Conservation (phyloP, 2,113 vertebrate genomes). For the Pyrgilauda ruficollis region DNA sequence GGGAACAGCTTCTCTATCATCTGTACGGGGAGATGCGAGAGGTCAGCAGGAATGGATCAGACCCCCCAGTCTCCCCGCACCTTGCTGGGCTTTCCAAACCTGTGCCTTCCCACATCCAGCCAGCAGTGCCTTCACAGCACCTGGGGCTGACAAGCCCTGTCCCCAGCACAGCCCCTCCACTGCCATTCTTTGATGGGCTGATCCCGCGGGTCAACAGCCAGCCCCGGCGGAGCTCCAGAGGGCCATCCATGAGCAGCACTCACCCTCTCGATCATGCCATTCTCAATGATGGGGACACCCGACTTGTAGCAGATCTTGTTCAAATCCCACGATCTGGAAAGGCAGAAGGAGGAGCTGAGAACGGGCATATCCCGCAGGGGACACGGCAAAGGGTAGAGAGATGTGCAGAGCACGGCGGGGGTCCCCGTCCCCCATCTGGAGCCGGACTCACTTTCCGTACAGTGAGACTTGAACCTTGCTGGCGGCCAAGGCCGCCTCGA, state of each 20-base stretch:
- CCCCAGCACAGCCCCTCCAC: background rate
- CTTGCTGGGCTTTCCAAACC: background rate
- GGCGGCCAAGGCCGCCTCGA: constrained; percentile 89
- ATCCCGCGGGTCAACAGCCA: background rate
- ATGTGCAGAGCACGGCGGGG: background rate
- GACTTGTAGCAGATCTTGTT: constrained; percentile 99
- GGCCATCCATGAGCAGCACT: background rate
- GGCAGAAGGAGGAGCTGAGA: background rate
- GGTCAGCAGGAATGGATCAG: background rate
- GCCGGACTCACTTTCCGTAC: constrained; percentile 92
- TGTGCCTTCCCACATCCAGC: rapidly evolving
- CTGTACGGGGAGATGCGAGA: constrained; percentile 55
- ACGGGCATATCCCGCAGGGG: background rate
- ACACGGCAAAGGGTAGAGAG: background rate
- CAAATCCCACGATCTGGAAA: constrained; percentile 92
- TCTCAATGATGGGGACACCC: constrained; percentile 95
- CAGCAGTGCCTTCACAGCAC: background rate
- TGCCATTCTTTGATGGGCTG: background rate
- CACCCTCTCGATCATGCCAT: constrained; percentile 97
- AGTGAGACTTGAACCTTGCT: constrained; percentile 97
- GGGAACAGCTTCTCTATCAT: constrained; percentile 99
- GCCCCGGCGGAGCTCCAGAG: rapidly evolving
- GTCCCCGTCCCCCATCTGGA: background rate
- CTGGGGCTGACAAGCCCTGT: background rate
- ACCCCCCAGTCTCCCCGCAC: rapidly evolving